Percentiles rank a stretch among this genome's conserved stretches.
phyloP scores from a whole-genome alignment of 2,797 vertebrate species.

The Lindbergichthys nudifrons region DNA sequence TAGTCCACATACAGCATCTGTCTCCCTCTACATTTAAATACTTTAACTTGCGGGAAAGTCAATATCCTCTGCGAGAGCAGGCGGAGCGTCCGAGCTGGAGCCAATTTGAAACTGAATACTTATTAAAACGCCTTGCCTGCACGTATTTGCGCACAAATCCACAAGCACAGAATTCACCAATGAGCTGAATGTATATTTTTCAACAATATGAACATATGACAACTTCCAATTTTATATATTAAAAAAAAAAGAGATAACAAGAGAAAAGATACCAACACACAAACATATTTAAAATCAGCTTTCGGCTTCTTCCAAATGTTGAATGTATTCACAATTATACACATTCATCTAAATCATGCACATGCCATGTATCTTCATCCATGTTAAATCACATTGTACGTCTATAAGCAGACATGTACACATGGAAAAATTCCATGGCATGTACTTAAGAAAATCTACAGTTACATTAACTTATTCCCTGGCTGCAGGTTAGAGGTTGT shows the following conservation, averaged over 20 bases:
- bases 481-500: conserved; percentile 77
- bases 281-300: background rate
- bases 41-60: conserved; percentile 82
- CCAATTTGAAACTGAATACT: conserved; percentile 77
- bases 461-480: conserved; percentile 81
- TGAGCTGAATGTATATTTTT: conserved; percentile 13
- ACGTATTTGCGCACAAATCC: conserved; percentile 47
- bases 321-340: conserved; percentile 20
- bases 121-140: conserved; percentile 64
- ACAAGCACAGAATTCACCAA: conserved; percentile 20
- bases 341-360: conserved; percentile 27
- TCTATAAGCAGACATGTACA: conserved; percentile 61
- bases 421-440: conserved; percentile 77
- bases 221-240: no score
- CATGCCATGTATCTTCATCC: conserved; percentile 34
- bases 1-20: conserved; percentile 75
- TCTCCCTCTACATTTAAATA: conserved; percentile 82
- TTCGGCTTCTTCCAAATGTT: background rate
- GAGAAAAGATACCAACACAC: background rate
- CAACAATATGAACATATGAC: conserved; percentile 1
- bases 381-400: conserved; percentile 41
- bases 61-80: conserved; percentile 75
- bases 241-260: no score
- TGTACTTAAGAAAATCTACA: conserved; percentile 81
- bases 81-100: conserved; percentile 74